Conservation (phyloP, 2,888 invertebrate species). For the Lithophane socia region DNA sequence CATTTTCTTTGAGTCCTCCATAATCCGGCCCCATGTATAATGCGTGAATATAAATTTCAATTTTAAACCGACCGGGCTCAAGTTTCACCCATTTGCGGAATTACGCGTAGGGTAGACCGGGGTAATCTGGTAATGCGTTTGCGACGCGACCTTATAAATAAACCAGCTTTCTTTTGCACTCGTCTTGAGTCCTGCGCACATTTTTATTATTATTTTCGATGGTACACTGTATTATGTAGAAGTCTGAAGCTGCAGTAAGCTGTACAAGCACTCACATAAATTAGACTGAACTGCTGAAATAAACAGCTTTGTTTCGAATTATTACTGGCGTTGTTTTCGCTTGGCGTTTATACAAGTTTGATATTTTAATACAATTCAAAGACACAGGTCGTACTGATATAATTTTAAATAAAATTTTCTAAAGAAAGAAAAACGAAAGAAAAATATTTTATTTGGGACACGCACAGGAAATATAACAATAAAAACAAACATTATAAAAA, state of each 20-base stretch:
- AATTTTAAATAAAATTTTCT: no score
- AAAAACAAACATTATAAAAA: no score
- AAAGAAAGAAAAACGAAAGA: no score
- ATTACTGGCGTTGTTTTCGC: constrained; percentile 25
- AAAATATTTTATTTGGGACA: no score
- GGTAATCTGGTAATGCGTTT: constrained; percentile 83
- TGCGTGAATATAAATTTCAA: constrained; percentile 90
- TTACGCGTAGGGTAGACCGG: constrained; percentile 74
- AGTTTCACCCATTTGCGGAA: constrained; percentile 89
- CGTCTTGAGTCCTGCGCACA: constrained; percentile 53
- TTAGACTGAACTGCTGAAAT: constrained; percentile 47
- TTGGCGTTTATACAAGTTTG: constrained; percentile 28
- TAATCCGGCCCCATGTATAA: constrained; percentile 87
- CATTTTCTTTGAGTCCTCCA: constrained; percentile 69
- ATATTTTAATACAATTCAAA: constrained; percentile 10
- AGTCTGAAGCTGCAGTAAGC: constrained; percentile 43
- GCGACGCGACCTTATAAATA: constrained; percentile 79
- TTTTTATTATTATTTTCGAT: constrained; percentile 55
- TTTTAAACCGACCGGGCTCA: constrained; percentile 87
- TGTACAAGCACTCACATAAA: constrained; percentile 53
- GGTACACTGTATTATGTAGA: constrained; percentile 52
- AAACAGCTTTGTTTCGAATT: constrained; percentile 48
- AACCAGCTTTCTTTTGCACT: constrained; percentile 71
- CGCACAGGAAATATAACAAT: no score
- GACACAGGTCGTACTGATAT: no score